Percentiles rank a stretch among this genome's conserved stretches.
phyloP scores from a whole-genome alignment of 2,888 invertebrate genomes.

The Sphinx pinastri region DNA sequence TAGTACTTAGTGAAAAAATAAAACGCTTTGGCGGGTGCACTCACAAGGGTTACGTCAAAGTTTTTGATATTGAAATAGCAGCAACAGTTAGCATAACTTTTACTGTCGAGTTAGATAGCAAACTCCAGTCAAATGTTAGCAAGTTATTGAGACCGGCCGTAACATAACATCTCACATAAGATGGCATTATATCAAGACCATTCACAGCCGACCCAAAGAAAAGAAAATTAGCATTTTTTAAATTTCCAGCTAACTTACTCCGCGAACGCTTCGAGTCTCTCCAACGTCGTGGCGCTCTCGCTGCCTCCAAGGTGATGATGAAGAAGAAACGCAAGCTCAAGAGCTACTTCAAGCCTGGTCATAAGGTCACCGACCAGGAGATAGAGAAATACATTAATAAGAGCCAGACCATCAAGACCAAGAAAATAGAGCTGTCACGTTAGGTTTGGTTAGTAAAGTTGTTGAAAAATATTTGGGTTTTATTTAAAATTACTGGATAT shows the following conservation, averaged over 20 bases:
- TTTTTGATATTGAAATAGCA: too few species aligned
- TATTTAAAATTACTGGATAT: background rate
- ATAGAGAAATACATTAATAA: conserved; percentile 59
- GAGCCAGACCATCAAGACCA: conserved; percentile 36
- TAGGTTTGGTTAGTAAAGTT: background rate
- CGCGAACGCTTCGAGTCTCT: conserved; percentile 93
- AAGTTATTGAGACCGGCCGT: too few species aligned
- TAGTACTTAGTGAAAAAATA: too few species aligned
- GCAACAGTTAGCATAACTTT: too few species aligned
- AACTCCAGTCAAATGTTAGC: too few species aligned
- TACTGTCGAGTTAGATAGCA: too few species aligned
- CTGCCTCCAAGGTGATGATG: conserved; percentile 87
- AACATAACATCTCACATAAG: too few species aligned
- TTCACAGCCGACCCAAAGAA: too few species aligned
- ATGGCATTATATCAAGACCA: too few species aligned
- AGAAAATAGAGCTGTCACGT: conserved; percentile 23
- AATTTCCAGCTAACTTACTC: conserved; percentile 86
- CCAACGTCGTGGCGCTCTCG: conserved; percentile 95
- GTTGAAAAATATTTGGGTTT: background rate
- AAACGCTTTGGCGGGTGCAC: too few species aligned
- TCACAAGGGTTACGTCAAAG: too few species aligned
- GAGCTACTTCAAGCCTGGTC: conserved; percentile 85
- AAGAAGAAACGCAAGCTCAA: conserved; percentile 89
- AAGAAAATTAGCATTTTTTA: too few species aligned
- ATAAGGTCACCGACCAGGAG: conserved; percentile 83